Conservation (phyloP, 1,140 invertebrate species). For the Druon quercuslanigerum region DNA sequence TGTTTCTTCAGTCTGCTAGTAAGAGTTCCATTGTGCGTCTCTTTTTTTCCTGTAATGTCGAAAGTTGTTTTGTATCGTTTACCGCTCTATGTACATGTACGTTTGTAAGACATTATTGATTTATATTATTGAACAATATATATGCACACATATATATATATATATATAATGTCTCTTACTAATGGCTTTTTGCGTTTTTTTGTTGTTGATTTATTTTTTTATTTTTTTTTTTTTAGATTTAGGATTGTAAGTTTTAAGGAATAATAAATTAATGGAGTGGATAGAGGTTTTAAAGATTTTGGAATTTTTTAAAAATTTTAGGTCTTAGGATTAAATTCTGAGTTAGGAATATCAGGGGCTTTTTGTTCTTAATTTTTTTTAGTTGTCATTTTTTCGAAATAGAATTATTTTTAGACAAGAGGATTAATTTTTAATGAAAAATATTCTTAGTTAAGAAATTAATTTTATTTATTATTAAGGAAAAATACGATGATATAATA, state of each 20-base stretch:
- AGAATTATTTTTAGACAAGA: no score
- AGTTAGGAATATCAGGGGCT: no score
- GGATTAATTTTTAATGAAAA: no score
- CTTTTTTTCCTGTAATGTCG: conserved; percentile 19
- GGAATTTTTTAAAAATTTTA: no score
- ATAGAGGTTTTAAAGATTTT: not conserved
- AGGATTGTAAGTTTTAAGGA: conserved; percentile 18
- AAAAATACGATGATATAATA: no score
- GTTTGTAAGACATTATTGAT: conserved; percentile 65
- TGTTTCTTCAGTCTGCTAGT: conserved; percentile 22
- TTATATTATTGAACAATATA: conserved; percentile 65
- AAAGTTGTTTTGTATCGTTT: conserved; percentile 62
- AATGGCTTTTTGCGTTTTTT: conserved; percentile 32
- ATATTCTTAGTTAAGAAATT: no score
- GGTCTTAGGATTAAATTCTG: no score
- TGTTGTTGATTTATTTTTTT: conserved; percentile 21
- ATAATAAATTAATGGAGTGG: conserved; percentile 1
- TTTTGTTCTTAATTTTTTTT: no score
- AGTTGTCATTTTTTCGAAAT: no score
- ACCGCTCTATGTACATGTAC: conserved; percentile 61
- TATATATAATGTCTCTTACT: conserved; percentile 53
- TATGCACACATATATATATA: no score
- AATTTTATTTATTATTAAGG: no score
- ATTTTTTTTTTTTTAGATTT: not conserved
- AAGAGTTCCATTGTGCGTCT: conserved; percentile 22